Evolutionary conservation across 2,888 invertebrate genomes (phyloP), one percentile per base, ranked within the genome.

Genomic region (Galeopsomyia nigrocyanea): DNA sequence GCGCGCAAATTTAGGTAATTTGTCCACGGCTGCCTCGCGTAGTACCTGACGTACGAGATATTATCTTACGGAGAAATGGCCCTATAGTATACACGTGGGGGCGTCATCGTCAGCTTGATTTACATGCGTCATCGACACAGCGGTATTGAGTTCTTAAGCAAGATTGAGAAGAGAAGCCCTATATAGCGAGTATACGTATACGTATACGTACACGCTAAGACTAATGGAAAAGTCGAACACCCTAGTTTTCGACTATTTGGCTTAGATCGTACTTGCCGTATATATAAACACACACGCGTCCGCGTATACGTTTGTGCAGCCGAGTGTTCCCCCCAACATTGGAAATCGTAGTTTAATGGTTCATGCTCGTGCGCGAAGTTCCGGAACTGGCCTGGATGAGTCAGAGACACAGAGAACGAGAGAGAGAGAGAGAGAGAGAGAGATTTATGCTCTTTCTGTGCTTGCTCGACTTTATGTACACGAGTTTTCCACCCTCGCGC

Each of bases 111-210:
- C 31, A 56, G 62, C 73, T 73, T 73, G 69, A 73, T 73, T 73
- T 73, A 74, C 74, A 70, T 63, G 74, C 74, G 74, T 74, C 74
- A 74, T 74, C 70, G 67, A 58, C 74, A 55, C 55, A 60, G 68
- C 66, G 65, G 69, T 73, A 69, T 73, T 66, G 66, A 73, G 62
- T 69, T 74, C 73, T 62, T 9, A 17, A 49, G 47, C n/a, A 31
- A 46, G 55, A 26, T 19, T 19, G 50, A 47, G 50, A 31, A 47
- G 50, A 31, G 26, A 39, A 49, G 47, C 56, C n/a, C 21, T 31
- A 49, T n/a, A n/a, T n/a, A n/a, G 31, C 56, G 31, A 57, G 39
- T 10, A 39, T 31, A 31, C 3, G 31, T 7, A 31, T 31, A n/a
- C n/a, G n/a, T n/a, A n/a, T n/a, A n/a, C 7, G 31, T 31, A 3